These are phyloP conservation scores for Prunella himalayana DNA, from an alignment of 2,113 vertebrate species.

Conservation along the genomic window DNA sequence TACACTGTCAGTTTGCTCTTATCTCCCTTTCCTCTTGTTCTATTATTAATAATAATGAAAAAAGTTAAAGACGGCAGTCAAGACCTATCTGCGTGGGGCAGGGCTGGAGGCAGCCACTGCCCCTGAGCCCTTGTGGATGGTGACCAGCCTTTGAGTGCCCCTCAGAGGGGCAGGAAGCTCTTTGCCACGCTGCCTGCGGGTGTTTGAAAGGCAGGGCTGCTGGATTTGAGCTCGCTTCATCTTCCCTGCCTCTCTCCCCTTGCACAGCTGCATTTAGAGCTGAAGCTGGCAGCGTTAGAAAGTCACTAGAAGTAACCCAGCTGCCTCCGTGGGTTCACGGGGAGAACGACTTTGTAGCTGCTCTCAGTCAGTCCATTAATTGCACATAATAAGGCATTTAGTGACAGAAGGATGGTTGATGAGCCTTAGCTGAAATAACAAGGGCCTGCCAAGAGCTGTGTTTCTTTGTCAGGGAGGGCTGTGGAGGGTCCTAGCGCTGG, in stretches of 20 bases:
- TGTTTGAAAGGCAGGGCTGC: neutral
- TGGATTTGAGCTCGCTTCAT: neutral
- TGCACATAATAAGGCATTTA: constrained; percentile 68
- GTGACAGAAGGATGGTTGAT: constrained; percentile 67
- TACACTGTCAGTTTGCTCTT: constrained; percentile 49
- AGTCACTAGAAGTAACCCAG: constrained; percentile 45
- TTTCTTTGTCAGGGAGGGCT: neutral
- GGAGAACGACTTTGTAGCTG: constrained; percentile 40
- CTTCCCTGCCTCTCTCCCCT: neutral
- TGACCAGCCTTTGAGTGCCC: neutral
- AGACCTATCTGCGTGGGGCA: neutral
- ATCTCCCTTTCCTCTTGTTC: constrained; percentile 53
- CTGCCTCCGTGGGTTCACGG: constrained; percentile 20
- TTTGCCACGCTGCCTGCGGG: neutral
- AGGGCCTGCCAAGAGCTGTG: constrained; percentile 32
- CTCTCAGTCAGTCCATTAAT: constrained; percentile 63
- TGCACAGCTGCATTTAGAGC: constrained; percentile 37
- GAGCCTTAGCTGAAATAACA: constrained; percentile 65
- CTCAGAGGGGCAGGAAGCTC: neutral
- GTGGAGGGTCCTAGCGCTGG: neutral
- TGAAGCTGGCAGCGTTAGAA: constrained; percentile 15
- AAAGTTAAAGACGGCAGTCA: neutral
- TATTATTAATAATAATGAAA: constrained; percentile 49
- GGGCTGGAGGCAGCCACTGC: neutral
- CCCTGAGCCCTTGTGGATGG: neutral